Percentiles rank a stretch among this genome's conserved stretches.
Conservation (phyloP, 2,113 vertebrate species). For the Leucosticte australis region DNA sequence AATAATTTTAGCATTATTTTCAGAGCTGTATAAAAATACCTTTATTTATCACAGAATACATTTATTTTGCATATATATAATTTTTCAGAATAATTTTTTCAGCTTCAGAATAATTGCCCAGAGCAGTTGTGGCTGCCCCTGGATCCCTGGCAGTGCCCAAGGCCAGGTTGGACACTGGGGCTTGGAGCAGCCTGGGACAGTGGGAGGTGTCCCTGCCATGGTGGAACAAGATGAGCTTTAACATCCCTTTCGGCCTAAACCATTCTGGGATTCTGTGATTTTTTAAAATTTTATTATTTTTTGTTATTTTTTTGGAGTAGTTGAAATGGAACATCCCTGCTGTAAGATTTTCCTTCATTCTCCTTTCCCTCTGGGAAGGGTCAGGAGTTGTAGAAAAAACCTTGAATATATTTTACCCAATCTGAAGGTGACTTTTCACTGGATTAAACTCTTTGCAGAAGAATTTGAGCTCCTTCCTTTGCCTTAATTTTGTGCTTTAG, state of each 20-base stretch:
- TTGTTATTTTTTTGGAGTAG: background rate
- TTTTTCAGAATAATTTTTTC: background rate
- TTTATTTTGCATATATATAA: accelerated
- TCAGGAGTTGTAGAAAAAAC: background rate
- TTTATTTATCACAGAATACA: background rate
- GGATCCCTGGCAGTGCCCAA: background rate
- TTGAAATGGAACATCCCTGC: background rate
- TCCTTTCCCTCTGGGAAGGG: background rate
- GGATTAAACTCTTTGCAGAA: background rate
- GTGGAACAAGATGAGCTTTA: background rate
- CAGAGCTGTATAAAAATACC: background rate
- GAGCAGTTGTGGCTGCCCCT: background rate
- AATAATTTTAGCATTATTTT: background rate
- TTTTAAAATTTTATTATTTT: background rate
- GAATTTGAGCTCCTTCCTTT: background rate
- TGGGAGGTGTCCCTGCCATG: background rate
- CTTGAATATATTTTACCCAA: background rate
- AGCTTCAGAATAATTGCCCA: background rate
- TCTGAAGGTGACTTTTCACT: background rate
- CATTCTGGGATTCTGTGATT: background rate
- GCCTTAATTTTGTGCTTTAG: background rate
- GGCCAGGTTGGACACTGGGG: background rate
- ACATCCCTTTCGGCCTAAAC: background rate
- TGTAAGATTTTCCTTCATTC: background rate
- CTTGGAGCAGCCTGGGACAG: background rate